Percentiles rank a stretch among this genome's conserved stretches.
Conservation (phyloP, 92 coral and sea anemone genomes). For the Metridium senile region DNA sequence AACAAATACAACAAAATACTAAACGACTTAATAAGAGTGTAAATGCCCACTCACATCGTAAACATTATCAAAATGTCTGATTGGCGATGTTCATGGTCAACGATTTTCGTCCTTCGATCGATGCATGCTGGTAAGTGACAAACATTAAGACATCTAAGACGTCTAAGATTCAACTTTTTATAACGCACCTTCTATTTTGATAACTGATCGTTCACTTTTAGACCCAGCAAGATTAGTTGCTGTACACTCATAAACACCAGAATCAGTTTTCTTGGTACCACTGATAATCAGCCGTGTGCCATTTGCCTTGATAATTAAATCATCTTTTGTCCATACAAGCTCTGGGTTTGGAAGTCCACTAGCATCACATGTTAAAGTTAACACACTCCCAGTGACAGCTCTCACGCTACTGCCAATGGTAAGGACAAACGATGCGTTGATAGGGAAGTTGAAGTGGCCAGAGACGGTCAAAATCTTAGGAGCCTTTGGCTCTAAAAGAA, state of each 20-base stretch:
- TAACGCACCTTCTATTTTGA: slow-evolving; percentile 51
- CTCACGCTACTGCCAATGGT: slow-evolving; percentile 63
- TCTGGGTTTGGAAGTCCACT: slow-evolving; percentile 67
- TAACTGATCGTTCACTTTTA: slow-evolving; percentile 34
- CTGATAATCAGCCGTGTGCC: slow-evolving; percentile 14
- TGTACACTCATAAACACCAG: slow-evolving; percentile 65
- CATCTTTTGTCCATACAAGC: slow-evolving; percentile 61
- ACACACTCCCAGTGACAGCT: slow-evolving; percentile 55
- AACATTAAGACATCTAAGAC: too few relatives aligned
- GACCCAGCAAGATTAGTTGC: slow-evolving; percentile 74
- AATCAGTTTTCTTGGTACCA: slow-evolving; percentile 22
- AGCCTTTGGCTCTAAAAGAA: slow-evolving; percentile 44
- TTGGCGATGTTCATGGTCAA: too few relatives aligned
- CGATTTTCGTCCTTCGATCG: too few relatives aligned
- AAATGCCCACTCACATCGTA: too few relatives aligned
- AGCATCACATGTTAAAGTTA: slow-evolving; percentile 71
- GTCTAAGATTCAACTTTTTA: not conserved
- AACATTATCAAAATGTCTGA: too few relatives aligned
- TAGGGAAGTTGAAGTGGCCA: slow-evolving; percentile 14
- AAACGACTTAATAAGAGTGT: too few relatives aligned
- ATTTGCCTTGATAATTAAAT: slow-evolving; percentile 19
- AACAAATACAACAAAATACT: too few relatives aligned
- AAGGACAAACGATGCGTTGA: slow-evolving; percentile 28
- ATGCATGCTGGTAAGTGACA: too few relatives aligned
- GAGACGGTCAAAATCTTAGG: slow-evolving; percentile 40